Conservation (phyloP, 2,797 vertebrate species). For the Malacoctenus gilli region DNA sequence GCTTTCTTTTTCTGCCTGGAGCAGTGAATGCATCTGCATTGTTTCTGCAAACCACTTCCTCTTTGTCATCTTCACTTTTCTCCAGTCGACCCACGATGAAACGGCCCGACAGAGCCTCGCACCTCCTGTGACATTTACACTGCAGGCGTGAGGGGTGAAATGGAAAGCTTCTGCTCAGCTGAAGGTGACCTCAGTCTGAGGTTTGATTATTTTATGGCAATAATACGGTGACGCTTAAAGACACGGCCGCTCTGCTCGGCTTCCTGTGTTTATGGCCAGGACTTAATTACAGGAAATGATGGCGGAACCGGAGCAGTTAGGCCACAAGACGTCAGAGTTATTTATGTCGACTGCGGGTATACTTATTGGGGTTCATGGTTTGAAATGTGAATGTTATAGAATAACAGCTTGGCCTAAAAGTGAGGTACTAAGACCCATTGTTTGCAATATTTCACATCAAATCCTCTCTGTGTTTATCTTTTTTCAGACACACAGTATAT, state of each 20-base stretch:
- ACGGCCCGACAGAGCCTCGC: no score
- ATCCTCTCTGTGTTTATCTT: background rate
- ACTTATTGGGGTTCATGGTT: conserved; percentile 12
- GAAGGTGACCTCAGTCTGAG: background rate
- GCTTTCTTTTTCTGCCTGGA: no score
- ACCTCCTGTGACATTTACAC: background rate
- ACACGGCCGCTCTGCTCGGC: conserved; percentile 1
- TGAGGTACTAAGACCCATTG: no score
- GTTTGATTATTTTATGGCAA: background rate
- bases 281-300: conserved; percentile 63
- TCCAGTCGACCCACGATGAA: no score
- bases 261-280: conserved; percentile 23
- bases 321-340: conserved; percentile 33
- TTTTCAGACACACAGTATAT: background rate
- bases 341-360: conserved; percentile 17
- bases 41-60: no score
- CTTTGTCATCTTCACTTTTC: no score
- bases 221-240: background rate
- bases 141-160: conserved; percentile 5
- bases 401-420: no score
- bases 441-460: background rate
- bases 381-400: no score
- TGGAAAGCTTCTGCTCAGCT: background rate
- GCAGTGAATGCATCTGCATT: no score
- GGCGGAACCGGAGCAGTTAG: conserved; percentile 13